A percentile compares a stretch with the other conserved stretches of the same genome.
Conservation (phyloP, 37 sponge, comb jelly and placozoan species). For the Haliclona indistincta region DNA sequence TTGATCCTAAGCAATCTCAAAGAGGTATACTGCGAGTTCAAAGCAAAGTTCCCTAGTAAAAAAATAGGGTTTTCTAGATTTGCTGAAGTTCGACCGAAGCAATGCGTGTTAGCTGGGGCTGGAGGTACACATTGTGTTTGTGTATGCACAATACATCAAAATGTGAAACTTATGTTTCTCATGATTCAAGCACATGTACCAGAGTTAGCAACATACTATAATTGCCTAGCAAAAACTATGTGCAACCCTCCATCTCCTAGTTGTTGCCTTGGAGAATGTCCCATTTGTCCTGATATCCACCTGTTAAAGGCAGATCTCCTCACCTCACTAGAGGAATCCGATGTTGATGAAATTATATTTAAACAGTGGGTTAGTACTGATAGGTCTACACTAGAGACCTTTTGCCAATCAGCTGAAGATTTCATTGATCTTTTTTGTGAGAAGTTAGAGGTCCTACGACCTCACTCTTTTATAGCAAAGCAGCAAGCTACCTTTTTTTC, state of each 20-base stretch:
- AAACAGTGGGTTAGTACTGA: slow-evolving; percentile 42
- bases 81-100: slow-evolving; percentile 19
- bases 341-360: slow-evolving; percentile 18
- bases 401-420: slow-evolving; percentile 10
- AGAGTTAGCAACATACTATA: background rate
- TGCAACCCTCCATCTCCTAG: slow-evolving; percentile 28
- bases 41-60: slow-evolving; percentile 6
- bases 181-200: background rate
- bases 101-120: slow-evolving; percentile 18
- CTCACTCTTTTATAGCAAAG: slow-evolving; percentile 34
- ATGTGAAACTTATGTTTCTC: slow-evolving; percentile 12
- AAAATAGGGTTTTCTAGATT: slow-evolving; percentile 29
- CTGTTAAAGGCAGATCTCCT: background rate
- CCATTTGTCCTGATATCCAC: slow-evolving; percentile 13
- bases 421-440: slow-evolving; percentile 24
- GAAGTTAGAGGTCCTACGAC: slow-evolving; percentile 17
- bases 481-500: slow-evolving; percentile 23
- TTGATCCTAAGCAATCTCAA: slow-evolving; percentile 8
- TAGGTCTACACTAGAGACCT: slow-evolving; percentile 22
- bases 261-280: slow-evolving; percentile 27
- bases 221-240: slow-evolving; percentile 23
- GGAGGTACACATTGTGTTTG: slow-evolving; percentile 33
- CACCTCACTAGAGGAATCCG: slow-evolving; percentile 21
- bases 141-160: slow-evolving; percentile 39
- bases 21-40: slow-evolving; percentile 13